Base-by-base conservation (phyloP, 2,888 invertebrate genomes). In the Andrena bicolor region DNA sequence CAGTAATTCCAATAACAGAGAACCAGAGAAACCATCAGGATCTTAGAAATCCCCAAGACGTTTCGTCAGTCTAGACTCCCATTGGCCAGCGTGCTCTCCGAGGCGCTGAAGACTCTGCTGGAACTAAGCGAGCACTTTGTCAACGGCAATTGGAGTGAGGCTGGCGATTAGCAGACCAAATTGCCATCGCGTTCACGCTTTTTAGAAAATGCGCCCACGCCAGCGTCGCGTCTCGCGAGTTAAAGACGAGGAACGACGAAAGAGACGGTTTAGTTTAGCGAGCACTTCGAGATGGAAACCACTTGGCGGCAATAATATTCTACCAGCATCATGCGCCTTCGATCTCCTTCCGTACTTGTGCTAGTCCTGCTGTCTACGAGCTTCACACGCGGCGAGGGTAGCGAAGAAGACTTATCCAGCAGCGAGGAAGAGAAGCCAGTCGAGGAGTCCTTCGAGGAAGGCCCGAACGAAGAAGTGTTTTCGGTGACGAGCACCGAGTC, bases 101-200 rank as follows among this genome's bases (percentile, higher is more conserved):
- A 48, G 23, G n/a, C 23, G n/a, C 41, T 5, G 13, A 64, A n/a
- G 3, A 20, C 13, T 2, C 35, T 91, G 86, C 88, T 58, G 64
- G 91, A 91, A 92, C 89, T 92, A 92, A 92, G 84, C 76, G 77
- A 23, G 66, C 53, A 83, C 81, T 80, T 85, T 76, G 80, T 85
- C 79, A 78, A 80, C 76, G 82, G 81, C 87, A 92, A 91, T 84
- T 90, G 90, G 90, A 90, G 90, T 90, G 86, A 85, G 79, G 72
- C 77, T 51, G 71, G 82, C 83, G 86, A 90, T 90, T 89, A 89
- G 87, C 77, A 80, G 79, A 85, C 64, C 30, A 86, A 77, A 82
- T 83, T 53, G 64, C 66, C 76, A 77, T 65, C 76, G 75, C 80
- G 83, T 82, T 92, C 92, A 92, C 92, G 92, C 92, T 92, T 92